A percentile compares a stretch with the other conserved stretches of the same genome.
These are phyloP conservation scores for Drosophila cognata DNA, from an alignment of 2,888 invertebrate genomes.

Conservation along the genomic window DNA sequence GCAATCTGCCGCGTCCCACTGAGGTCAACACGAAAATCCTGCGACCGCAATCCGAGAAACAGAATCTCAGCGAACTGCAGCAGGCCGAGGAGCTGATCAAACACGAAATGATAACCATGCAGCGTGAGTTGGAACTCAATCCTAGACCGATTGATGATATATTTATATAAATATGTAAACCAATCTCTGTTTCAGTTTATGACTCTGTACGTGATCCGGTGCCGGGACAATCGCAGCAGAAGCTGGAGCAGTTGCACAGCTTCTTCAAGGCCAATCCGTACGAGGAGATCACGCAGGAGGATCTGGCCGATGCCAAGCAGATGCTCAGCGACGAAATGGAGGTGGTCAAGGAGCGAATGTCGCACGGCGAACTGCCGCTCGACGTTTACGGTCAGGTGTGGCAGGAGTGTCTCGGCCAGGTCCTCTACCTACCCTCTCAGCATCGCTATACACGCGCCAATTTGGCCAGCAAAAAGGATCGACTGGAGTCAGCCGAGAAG, in stretches of 20 bases:
- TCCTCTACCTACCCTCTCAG: slow-evolving; percentile 95
- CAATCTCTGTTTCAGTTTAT: slow-evolving; percentile 86
- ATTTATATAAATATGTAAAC: no score
- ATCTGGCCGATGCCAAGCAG: slow-evolving; percentile 88
- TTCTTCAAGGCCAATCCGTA: slow-evolving; percentile 96
- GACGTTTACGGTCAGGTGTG: slow-evolving; percentile 98
- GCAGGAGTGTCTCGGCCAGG: slow-evolving; percentile 98
- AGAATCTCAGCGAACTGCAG: slow-evolving; percentile 93
- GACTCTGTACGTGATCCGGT: slow-evolving; percentile 93
- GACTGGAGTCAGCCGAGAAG: slow-evolving; percentile 96
- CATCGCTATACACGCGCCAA: slow-evolving; percentile 97
- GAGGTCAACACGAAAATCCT: slow-evolving; percentile 94
- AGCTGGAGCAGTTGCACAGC: slow-evolving; percentile 88
- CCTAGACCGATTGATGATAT: neutral
- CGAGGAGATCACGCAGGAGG: slow-evolving; percentile 89
- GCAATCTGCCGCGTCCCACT: slow-evolving; percentile 92
- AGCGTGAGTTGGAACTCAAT: slow-evolving; percentile 84
- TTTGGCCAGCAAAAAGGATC: slow-evolving; percentile 97
- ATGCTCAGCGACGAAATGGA: slow-evolving; percentile 93
- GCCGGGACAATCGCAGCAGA: slow-evolving; percentile 83
- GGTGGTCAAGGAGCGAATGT: slow-evolving; percentile 96
- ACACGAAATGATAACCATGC: slow-evolving; percentile 97
- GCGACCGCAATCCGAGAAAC: slow-evolving; percentile 90
- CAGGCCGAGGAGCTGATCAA: slow-evolving; percentile 98
- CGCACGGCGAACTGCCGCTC: slow-evolving; percentile 95